Percentiles rank a stretch among this genome's conserved stretches.
Evolutionary conservation across 2,113 vertebrate genomes (phyloP).

Genomic region (Pantherophis guttatus): DNA sequence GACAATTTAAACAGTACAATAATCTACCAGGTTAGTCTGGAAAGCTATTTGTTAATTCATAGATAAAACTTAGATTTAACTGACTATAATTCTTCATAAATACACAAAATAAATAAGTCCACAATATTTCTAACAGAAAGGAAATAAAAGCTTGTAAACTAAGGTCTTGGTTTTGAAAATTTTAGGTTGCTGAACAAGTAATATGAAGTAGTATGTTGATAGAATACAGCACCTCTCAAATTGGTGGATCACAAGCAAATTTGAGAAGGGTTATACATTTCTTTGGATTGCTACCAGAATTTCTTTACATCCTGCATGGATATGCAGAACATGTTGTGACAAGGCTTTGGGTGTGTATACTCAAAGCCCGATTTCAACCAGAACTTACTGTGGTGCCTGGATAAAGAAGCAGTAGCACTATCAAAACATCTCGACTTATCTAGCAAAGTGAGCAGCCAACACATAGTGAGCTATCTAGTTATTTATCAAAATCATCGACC

Average conservation of each 20-base stretch:
- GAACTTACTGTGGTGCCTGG: neutral
- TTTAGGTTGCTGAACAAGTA: neutral
- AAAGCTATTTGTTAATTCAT: conserved; percentile 35
- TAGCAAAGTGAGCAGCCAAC: neutral
- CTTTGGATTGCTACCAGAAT: neutral
- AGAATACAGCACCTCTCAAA: neutral
- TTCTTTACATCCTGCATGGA: neutral
- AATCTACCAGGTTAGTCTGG: neutral
- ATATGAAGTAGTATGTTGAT: neutral
- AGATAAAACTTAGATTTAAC: conserved; percentile 35
- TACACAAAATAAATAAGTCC: no score
- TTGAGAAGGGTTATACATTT: neutral
- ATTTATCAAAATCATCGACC: neutral
- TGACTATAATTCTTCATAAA: neutral
- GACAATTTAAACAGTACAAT: neutral
- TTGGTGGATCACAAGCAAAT: neutral
- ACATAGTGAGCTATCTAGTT: neutral
- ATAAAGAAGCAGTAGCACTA: neutral
- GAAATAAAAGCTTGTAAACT: no score
- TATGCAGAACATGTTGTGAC: neutral
- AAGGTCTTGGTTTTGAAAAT: neutral
- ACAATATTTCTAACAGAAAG: no score
- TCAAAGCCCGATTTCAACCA: neutral
- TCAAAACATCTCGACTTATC: neutral
- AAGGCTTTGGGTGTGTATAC: neutral